Evolutionary conservation across 1,140 invertebrate species (phyloP).

Genomic region (Bacillus rossius): DNA sequence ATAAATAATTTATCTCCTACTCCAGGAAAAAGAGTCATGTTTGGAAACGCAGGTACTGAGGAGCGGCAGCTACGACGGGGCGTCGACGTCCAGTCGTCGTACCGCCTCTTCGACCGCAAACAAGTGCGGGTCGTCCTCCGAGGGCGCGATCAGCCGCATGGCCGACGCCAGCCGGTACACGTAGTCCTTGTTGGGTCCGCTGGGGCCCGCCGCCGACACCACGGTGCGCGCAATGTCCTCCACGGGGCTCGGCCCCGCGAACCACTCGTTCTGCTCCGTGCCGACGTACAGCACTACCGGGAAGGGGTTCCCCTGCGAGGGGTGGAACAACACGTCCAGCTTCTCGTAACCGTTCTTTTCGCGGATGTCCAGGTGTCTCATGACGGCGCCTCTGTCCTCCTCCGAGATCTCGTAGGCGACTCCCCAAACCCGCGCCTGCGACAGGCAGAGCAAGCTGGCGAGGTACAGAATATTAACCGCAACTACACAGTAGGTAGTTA

Average conservation of each 20-base stretch:
- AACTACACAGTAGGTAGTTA: too few relatives aligned
- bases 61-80: neutral
- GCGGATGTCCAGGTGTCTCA: slow-evolving; percentile 76
- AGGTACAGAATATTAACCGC: too few relatives aligned
- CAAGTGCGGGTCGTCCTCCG: slow-evolving; percentile 66
- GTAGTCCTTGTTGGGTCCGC: slow-evolving; percentile 86
- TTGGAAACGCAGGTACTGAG: too few relatives aligned
- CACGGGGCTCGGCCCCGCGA: slow-evolving; percentile 65
- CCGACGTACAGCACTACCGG: slow-evolving; percentile 80
- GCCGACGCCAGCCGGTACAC: slow-evolving; percentile 75
- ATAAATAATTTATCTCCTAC: too few relatives aligned
- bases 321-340: slow-evolving; percentile 61
- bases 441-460: too few relatives aligned
- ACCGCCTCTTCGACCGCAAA: slow-evolving; percentile 65
- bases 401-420: slow-evolving; percentile 80
- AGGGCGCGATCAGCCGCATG: slow-evolving; percentile 67
- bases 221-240: slow-evolving; percentile 76
- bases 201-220: slow-evolving; percentile 62
- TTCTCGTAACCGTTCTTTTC: slow-evolving; percentile 87
- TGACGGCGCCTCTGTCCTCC: slow-evolving; percentile 61
- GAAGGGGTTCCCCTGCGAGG: slow-evolving; percentile 52
- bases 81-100: slow-evolving; percentile 14
- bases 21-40: too few relatives aligned
- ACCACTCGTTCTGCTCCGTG: slow-evolving; percentile 65
- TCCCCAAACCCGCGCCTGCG: slow-evolving; percentile 74